Percentiles rank a stretch among this genome's conserved stretches.
These are phyloP conservation scores for Jacana jacana DNA, from an alignment of 2,113 vertebrate species.

Conservation along the genomic window DNA sequence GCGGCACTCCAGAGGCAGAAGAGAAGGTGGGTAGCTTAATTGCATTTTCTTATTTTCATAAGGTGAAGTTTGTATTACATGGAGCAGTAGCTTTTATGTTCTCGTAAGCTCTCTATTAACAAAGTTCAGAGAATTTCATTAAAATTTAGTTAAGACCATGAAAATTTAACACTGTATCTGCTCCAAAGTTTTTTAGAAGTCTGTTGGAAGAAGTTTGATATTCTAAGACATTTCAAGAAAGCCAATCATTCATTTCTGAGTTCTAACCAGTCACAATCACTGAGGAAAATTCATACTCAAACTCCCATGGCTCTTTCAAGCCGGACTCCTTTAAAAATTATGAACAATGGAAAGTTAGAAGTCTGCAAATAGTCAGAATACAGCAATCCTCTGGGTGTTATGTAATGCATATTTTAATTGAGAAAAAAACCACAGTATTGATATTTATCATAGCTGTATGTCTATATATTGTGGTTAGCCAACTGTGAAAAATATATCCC, in stretches of 20 bases:
- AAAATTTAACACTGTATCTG: neutral
- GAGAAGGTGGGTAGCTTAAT: neutral
- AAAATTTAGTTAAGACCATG: neutral
- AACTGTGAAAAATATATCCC: slow-evolving; percentile 46
- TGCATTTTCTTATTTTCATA: neutral
- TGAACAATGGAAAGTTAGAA: neutral
- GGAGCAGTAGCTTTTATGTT: neutral
- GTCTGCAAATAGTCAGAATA: neutral
- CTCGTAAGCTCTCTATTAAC: neutral
- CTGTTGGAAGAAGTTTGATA: neutral
- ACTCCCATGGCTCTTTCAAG: neutral
- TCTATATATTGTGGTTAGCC: slow-evolving; percentile 34
- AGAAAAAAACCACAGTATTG: neutral
- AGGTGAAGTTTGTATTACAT: neutral
- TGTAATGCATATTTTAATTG: slow-evolving; percentile 32
- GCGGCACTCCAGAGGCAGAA: neutral
- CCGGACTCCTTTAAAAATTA: neutral
- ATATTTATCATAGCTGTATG: slow-evolving; percentile 37
- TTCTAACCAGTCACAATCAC: neutral
- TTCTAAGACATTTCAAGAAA: neutral
- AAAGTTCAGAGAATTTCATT: neutral
- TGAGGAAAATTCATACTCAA: neutral
- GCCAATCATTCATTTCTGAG: fast-evolving
- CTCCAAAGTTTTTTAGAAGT: neutral
- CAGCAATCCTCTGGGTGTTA: neutral